Percentiles rank a stretch among this genome's conserved stretches.
phyloP scores from a whole-genome alignment of 2,888 invertebrate species.

The Pegoplata infirma region DNA sequence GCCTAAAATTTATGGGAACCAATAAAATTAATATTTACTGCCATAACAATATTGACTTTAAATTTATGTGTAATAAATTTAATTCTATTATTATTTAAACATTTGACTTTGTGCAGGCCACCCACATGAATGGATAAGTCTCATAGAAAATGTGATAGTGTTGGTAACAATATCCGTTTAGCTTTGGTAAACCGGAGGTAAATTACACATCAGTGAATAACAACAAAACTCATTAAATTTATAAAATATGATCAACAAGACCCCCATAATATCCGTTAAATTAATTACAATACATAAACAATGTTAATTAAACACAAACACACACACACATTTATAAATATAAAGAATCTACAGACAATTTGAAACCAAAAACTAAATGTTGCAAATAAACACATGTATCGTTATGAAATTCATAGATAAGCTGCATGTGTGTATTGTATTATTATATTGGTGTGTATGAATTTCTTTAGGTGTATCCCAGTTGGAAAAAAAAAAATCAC shows the following conservation, averaged over 20 bases:
- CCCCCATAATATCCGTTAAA: constrained; percentile 42
- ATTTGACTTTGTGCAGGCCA: background rate
- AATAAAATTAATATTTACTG: constrained; percentile 7
- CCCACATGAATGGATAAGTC: background rate
- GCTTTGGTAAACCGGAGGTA: constrained; percentile 45
- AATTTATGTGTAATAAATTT: constrained; percentile 54
- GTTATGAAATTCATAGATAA: background rate
- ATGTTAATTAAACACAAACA: too few relatives aligned
- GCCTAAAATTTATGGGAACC: background rate
- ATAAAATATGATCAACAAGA: constrained; percentile 51
- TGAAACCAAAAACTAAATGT: too few relatives aligned
- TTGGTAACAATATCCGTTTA: constrained; percentile 51
- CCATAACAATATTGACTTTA: constrained; percentile 48
- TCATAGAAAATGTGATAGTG: background rate
- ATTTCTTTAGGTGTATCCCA: too few relatives aligned
- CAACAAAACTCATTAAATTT: constrained; percentile 57
- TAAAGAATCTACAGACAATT: too few relatives aligned
- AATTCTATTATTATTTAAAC: constrained; percentile 33
- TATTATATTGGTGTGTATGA: background rate
- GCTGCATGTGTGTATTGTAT: background rate
- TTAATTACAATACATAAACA: constrained; percentile 49
- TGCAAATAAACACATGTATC: background rate
- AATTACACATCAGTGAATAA: constrained; percentile 55
- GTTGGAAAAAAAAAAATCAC: too few relatives aligned
- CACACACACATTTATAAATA: too few relatives aligned